These are phyloP conservation scores for Brachirus orientalis DNA, from an alignment of 2,113 vertebrate genomes.

Conservation along the genomic window DNA sequence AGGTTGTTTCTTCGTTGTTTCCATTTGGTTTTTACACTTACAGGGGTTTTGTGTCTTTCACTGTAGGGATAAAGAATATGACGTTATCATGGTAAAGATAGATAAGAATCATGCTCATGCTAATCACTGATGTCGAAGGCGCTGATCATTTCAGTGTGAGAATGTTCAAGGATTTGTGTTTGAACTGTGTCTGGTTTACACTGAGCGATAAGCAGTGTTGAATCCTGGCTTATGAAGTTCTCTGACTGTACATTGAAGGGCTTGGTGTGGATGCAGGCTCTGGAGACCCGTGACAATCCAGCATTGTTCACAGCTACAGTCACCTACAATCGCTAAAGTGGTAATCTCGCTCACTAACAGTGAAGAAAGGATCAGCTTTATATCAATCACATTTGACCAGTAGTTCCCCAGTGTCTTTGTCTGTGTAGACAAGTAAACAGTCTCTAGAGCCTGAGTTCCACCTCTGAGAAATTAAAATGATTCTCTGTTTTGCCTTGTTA, in stretches of 20 bases:
- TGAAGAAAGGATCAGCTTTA: conserved; percentile 8
- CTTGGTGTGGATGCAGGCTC: conserved; percentile 73
- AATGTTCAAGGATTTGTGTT: conserved; percentile 60
- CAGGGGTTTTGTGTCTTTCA: conserved; percentile 81
- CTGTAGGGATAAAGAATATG: conserved; percentile 64
- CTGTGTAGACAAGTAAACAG: conserved; percentile 20
- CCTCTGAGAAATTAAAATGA: conserved; percentile 74
- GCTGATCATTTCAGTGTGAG: conserved; percentile 68
- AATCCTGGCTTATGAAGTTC: conserved; percentile 76
- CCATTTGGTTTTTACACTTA: conserved; percentile 80
- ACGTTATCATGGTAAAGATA: conserved; percentile 64
- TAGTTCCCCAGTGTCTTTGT: conserved; percentile 1
- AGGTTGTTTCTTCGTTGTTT: conserved; percentile 72
- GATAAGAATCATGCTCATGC: conserved; percentile 63
- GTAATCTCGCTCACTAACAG: not conserved
- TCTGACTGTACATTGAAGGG: conserved; percentile 74
- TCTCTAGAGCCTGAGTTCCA: conserved; percentile 76
- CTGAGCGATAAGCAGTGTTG: conserved; percentile 69
- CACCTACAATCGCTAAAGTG: conserved; percentile 2
- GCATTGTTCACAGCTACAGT: conserved; percentile 24
- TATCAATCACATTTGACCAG: conserved; percentile 10
- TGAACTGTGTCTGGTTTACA: conserved; percentile 75
- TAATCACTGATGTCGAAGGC: conserved; percentile 45
- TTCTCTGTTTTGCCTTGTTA: conserved; percentile 85
- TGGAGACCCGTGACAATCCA: conserved; percentile 56